Percentiles rank a stretch among this genome's conserved stretches.
Evolutionary conservation across 2,888 invertebrate species (phyloP).

Genomic region (Sclerodermus sp.): DNA sequence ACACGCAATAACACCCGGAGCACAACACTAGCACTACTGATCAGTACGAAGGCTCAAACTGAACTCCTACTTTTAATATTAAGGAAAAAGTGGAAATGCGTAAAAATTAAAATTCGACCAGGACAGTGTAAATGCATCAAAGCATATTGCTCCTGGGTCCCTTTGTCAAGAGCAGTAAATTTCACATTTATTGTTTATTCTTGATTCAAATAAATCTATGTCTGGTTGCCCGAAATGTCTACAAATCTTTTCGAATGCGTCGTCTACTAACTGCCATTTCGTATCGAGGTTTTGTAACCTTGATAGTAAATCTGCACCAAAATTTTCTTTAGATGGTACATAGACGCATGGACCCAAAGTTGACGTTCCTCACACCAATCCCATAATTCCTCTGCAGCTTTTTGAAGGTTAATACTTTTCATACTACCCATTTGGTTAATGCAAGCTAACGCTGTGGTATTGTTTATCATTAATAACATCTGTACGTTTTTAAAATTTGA

Average conservation of each 20-base stretch:
- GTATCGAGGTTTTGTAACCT: constrained; percentile 15
- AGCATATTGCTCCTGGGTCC: constrained; percentile 17
- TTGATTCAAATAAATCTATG: constrained; percentile 21
- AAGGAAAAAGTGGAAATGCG: constrained; percentile 12
- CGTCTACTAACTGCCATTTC: constrained; percentile 17
- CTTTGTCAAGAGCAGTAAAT: constrained; percentile 19
- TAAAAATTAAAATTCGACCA: constrained; percentile 14
- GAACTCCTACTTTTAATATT: constrained; percentile 1
- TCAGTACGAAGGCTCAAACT: too few relatives aligned
- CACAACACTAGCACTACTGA: too few relatives aligned
- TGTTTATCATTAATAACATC: too few relatives aligned
- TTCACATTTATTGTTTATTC: constrained; percentile 22
- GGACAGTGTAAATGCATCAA: constrained; percentile 19
- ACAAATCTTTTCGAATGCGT: constrained; percentile 10
- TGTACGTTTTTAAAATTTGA: too few relatives aligned
- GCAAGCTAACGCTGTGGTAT: too few relatives aligned
- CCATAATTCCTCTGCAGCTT: too few relatives aligned
- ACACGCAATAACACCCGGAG: too few relatives aligned
- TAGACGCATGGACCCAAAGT: constrained; percentile 19
- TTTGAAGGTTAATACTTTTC: too few relatives aligned
- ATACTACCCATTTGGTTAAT: too few relatives aligned
- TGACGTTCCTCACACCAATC: too few relatives aligned
- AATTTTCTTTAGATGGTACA: constrained; percentile 16
- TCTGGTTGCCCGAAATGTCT: constrained; percentile 12
- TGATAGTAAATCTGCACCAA: constrained; percentile 16